A percentile compares a stretch with the other conserved stretches of the same genome.
phyloP scores from a whole-genome alignment of 2,113 vertebrate genomes.

The Brachypodius melanocephalos region DNA sequence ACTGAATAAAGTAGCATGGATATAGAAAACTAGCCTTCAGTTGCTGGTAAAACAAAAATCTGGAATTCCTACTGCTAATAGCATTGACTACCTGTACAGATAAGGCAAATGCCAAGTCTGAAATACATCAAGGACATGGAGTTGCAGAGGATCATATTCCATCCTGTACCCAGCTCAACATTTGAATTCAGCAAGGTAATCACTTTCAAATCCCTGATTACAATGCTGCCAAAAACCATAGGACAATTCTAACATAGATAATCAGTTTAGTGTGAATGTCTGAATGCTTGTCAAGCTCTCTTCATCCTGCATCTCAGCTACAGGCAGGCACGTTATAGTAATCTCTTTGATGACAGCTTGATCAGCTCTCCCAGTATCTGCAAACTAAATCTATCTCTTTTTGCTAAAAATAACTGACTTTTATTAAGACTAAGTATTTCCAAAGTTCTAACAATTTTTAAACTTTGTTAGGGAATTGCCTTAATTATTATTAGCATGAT shows the following conservation, averaged over 20 bases:
- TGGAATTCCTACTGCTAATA: neutral
- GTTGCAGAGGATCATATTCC: neutral
- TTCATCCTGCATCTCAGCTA: neutral
- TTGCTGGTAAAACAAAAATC: neutral
- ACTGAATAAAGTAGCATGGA: neutral
- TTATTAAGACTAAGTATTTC: neutral
- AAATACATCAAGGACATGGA: neutral
- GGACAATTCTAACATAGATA: neutral
- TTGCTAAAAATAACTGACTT: conserved; percentile 2
- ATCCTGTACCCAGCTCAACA: neutral
- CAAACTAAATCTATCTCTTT: no score
- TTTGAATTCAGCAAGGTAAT: conserved; percentile 22
- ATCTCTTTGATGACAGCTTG: neutral
- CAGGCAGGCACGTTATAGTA: neutral
- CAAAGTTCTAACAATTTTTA: neutral
- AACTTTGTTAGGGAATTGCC: neutral
- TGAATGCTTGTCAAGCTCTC: neutral
- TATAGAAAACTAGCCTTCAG: neutral
- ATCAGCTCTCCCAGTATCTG: neutral
- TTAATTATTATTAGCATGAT: neutral
- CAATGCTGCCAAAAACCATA: neutral
- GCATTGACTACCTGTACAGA: neutral
- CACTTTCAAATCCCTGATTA: conserved; percentile 1
- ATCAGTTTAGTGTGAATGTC: neutral
- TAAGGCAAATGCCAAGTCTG: neutral